phyloP scores from a whole-genome alignment of 2,113 vertebrate species.

The Crotophaga sulcirostris region DNA sequence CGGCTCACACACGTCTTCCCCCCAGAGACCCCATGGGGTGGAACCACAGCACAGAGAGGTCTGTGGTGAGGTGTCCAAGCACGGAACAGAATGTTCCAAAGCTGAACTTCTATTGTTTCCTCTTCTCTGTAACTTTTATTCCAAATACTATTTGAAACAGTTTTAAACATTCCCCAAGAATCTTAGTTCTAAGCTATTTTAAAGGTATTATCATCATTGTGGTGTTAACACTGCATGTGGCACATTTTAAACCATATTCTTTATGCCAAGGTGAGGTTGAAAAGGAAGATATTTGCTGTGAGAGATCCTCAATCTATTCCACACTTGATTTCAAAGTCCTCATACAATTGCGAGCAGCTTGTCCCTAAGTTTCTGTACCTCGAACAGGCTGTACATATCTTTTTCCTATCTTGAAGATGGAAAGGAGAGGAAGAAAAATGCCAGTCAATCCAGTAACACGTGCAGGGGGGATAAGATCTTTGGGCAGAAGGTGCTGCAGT shows the following conservation, averaged over 20 bases:
- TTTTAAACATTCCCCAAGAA: not conserved
- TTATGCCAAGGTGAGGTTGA: not conserved
- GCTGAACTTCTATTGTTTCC: not conserved
- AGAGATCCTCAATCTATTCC: not conserved
- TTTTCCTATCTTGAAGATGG: not conserved
- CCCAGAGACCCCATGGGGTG: too few relatives aligned
- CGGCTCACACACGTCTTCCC: not conserved
- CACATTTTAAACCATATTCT: not conserved
- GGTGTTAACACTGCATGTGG: accelerated
- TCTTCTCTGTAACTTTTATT: not conserved
- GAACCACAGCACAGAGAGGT: not conserved
- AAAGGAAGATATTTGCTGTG: not conserved
- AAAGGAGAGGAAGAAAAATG: not conserved
- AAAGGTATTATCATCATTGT: not conserved
- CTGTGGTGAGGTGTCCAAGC: not conserved
- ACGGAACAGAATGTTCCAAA: not conserved
- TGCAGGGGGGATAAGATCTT: not conserved
- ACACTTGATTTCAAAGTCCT: not conserved
- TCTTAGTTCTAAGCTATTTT: not conserved
- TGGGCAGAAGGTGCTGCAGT: not conserved
- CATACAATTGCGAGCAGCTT: not conserved
- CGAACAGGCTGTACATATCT: not conserved
- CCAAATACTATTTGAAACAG: not conserved
- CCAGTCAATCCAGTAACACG: not conserved
- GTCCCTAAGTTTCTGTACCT: not conserved